Evolutionary conservation across 2,888 invertebrate genomes (phyloP).

Genomic region (Allygus modestus): DNA sequence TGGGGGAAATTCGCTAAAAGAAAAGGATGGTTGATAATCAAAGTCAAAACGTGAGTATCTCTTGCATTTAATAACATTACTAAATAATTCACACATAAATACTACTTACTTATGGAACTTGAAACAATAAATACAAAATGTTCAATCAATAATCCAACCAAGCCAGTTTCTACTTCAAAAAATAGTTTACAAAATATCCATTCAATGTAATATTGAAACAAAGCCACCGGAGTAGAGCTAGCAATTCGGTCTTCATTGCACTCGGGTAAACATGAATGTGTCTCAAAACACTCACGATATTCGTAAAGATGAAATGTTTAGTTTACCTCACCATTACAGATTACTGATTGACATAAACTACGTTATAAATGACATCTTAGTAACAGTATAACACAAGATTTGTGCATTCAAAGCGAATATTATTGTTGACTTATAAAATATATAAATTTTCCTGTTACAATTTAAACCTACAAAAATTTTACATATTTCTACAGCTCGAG

Average conservation of each 20-base stretch:
- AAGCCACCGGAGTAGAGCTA: background rate
- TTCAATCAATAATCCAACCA: slow-evolving; percentile 41
- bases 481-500: background rate
- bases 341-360: slow-evolving; percentile 31
- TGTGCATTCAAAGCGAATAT: background rate
- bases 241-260: background rate
- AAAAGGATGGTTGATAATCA: too few species aligned
- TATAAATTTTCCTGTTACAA: background rate
- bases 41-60: slow-evolving; percentile 10
- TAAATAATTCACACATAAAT: slow-evolving; percentile 10
- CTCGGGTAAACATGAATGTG: background rate
- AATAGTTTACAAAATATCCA: background rate
- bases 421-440: background rate
- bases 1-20: too few species aligned
- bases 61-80: slow-evolving; percentile 32
- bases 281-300: too few species aligned
- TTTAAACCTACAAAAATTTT: background rate
- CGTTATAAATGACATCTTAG: background rate
- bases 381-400: background rate
- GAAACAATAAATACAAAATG: background rate
- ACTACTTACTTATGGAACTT: background rate
- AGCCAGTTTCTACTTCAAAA: background rate
- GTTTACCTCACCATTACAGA: background rate
- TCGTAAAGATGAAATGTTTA: slow-evolving; percentile 18
- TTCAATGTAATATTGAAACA: background rate